phyloP scores from a whole-genome alignment of 2,113 vertebrate genomes.

The Aix galericulata region DNA sequence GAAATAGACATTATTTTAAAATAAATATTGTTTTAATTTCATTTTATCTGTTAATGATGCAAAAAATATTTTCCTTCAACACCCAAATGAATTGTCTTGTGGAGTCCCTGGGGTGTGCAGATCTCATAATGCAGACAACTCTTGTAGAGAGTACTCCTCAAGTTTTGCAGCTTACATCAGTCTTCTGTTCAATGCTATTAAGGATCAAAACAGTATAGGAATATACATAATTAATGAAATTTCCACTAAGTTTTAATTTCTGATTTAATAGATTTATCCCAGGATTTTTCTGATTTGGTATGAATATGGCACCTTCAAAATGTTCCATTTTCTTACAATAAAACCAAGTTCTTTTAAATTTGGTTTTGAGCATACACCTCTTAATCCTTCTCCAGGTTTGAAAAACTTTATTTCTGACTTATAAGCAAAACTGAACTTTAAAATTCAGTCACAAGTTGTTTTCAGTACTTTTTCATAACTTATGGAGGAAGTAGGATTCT shows the following conservation, averaged over 20 bases:
- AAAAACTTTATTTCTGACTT: not conserved
- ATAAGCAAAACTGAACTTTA: not conserved
- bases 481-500: not conserved
- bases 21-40: not conserved
- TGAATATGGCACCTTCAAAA: not conserved
- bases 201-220: not conserved
- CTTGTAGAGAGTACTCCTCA: not conserved
- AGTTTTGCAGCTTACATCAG: not conserved
- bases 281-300: not conserved
- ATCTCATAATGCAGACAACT: not conserved
- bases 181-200: not conserved
- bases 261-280: not conserved
- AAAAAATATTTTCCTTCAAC: not conserved
- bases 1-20: not conserved
- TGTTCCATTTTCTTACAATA: not conserved
- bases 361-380: not conserved
- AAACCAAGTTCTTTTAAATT: not conserved
- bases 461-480: not conserved
- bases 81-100: not conserved
- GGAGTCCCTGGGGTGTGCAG: rapidly evolving
- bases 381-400: not conserved
- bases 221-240: not conserved
- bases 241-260: not conserved
- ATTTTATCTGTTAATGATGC: not conserved
- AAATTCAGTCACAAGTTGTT: not conserved